Percentiles rank a stretch among this genome's conserved stretches.
These are phyloP conservation scores for Oceanodroma tethys DNA, from an alignment of 2,113 vertebrate species.

Conservation along the genomic window DNA sequence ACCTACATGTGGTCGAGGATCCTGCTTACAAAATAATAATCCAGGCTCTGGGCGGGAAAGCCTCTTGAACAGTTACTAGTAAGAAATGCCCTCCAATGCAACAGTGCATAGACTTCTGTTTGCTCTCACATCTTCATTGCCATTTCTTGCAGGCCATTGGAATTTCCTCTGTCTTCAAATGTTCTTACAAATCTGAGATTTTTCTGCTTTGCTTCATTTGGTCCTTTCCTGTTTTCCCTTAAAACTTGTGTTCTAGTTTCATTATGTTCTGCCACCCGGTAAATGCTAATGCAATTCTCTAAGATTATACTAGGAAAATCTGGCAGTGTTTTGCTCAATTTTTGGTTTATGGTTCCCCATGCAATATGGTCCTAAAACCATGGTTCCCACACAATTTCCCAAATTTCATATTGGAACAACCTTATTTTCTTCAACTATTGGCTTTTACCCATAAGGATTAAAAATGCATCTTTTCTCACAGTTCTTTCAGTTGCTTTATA, in stretches of 20 bases:
- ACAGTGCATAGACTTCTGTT: not conserved
- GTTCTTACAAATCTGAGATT: not conserved
- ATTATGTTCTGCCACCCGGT: constrained; percentile 33
- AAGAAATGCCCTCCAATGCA: not conserved
- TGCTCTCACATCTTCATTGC: not conserved
- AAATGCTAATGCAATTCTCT: constrained; percentile 37
- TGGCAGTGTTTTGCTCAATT: not conserved
- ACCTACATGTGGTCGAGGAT: not conserved
- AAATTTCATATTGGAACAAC: constrained; percentile 5
- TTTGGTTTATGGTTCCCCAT: not conserved
- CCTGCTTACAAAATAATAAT: not conserved
- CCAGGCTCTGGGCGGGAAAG: not conserved
- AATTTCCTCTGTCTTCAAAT: not conserved
- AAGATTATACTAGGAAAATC: constrained; percentile 12
- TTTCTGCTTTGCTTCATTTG: not conserved
- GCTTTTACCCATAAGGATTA: constrained; percentile 11
- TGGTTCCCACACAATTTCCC: constrained; percentile 1
- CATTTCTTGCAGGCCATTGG: not conserved
- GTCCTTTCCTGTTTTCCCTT: not conserved
- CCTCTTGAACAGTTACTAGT: not conserved
- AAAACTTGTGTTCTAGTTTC: not conserved
- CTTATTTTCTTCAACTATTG: not conserved
- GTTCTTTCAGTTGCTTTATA: not conserved
- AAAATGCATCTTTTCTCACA: constrained; percentile 22
- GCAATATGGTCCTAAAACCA: constrained; percentile 22